A percentile compares a stretch with the other conserved stretches of the same genome.
Conservation (phyloP, 92 coral and sea anemone species). For the Virgularia gustaviana region DNA sequence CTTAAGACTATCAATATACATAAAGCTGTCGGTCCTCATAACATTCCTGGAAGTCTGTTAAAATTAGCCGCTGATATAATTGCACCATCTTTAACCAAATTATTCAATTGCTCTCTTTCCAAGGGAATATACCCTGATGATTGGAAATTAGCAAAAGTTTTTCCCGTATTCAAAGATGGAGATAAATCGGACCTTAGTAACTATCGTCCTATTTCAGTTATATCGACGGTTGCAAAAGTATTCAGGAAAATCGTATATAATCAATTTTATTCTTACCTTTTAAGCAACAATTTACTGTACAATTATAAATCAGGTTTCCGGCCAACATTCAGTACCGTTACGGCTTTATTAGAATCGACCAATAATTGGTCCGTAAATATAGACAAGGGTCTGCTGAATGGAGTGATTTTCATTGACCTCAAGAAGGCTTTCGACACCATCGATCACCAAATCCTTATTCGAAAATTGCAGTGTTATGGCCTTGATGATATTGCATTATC, state of each 20-base stretch:
- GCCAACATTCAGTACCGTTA: constrained; percentile 1
- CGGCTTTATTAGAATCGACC: constrained; percentile 13
- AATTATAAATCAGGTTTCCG: constrained; percentile 18
- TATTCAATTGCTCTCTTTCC: background rate
- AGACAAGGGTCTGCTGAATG: constrained; percentile 21
- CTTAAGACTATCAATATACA: background rate
- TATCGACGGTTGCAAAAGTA: constrained; percentile 18
- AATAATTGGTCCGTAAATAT: constrained; percentile 11
- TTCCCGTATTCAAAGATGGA: constrained; percentile 12
- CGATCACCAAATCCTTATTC: constrained; percentile 1
- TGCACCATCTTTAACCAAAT: constrained; percentile 5
- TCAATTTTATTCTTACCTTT: constrained; percentile 2
- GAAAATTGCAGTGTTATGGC: constrained; percentile 4
- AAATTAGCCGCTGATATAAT: constrained; percentile 11
- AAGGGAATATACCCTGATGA: constrained; percentile 17
- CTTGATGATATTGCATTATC: background rate
- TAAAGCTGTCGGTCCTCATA: constrained; percentile 10
- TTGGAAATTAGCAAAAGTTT: constrained; percentile 11
- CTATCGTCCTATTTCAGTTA: constrained; percentile 17
- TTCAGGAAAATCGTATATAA: constrained; percentile 11
- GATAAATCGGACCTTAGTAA: background rate
- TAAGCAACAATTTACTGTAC: background rate
- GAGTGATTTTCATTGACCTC: constrained; percentile 19
- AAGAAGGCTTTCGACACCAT: constrained; percentile 28
- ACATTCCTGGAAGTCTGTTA: constrained; percentile 1